Evolutionary conservation across 2,888 invertebrate species (phyloP).

Genomic region (Cataglyphis rosenhaueri): DNA sequence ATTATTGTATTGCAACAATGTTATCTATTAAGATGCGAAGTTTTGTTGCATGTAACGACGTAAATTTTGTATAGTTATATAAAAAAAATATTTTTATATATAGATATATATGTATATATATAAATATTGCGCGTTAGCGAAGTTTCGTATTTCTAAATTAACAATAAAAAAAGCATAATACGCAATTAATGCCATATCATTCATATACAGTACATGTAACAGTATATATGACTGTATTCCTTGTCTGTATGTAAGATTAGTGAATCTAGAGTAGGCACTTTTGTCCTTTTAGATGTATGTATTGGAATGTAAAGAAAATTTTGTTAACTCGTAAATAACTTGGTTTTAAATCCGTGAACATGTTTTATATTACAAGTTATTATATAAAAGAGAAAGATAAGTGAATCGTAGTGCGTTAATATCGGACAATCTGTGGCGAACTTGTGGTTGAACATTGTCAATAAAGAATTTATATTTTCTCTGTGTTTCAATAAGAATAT

Average conservation of each 20-base stretch:
- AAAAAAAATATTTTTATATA: background rate
- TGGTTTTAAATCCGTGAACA: background rate
- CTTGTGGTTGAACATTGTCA: background rate
- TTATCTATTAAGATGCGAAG: slow-evolving; percentile 20
- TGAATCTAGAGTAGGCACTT: slow-evolving; percentile 70
- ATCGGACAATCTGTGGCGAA: slow-evolving; percentile 6
- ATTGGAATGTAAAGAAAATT: slow-evolving; percentile 60
- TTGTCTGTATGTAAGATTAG: slow-evolving; percentile 52
- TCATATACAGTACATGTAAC: slow-evolving; percentile 35
- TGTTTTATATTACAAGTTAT: slow-evolving; percentile 12
- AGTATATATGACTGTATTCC: background rate
- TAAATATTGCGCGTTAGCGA: slow-evolving; percentile 14
- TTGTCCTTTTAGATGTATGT: slow-evolving; percentile 60
- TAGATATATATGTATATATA: background rate
- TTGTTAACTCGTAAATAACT: background rate
- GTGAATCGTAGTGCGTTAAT: background rate
- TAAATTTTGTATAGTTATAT: background rate
- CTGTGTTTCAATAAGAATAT: slow-evolving; percentile 13
- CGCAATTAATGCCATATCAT: slow-evolving; percentile 41
- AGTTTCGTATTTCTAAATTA: background rate
- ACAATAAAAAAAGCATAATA: background rate
- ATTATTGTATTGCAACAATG: slow-evolving; percentile 41
- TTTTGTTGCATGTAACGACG: slow-evolving; percentile 16
- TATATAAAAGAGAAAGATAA: slow-evolving; percentile 18
- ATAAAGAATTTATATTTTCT: slow-evolving; percentile 1